Conservation (phyloP, 2,888 invertebrate species). For the Tipula unca region DNA sequence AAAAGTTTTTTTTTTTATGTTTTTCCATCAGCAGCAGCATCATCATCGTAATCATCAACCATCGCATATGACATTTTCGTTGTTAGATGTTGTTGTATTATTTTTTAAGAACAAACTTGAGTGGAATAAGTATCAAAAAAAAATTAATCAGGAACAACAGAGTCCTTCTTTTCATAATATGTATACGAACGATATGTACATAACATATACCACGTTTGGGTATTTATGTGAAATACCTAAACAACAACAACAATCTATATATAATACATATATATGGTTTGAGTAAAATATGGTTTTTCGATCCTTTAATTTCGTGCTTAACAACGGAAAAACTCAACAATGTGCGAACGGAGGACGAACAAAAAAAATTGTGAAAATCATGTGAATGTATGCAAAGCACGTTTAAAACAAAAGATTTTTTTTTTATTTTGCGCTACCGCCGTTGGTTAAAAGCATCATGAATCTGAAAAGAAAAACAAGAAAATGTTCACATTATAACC, state of each 20-base stretch:
- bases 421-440: not conserved
- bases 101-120: not conserved
- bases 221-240: not conserved
- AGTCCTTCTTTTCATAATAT: not conserved
- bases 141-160: not conserved
- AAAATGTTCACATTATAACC: not conserved
- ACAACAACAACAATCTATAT: not conserved
- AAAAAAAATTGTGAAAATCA: not conserved
- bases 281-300: conserved; percentile 14
- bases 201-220: not conserved
- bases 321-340: conserved; percentile 15
- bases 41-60: not conserved
- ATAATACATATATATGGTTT: not conserved
- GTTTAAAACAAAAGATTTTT: conserved; percentile 16
- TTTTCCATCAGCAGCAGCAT: not conserved
- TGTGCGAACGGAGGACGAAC: not conserved
- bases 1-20: not conserved
- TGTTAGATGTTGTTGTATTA: not conserved
- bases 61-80: not conserved
- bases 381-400: conserved; percentile 14
- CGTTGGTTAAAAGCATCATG: not conserved
- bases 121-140: not conserved
- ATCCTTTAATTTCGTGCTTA: conserved; percentile 18
- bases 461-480: no score
- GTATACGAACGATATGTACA: not conserved